These are phyloP conservation scores for Ictalurus punctatus DNA, from an alignment of 2,113 vertebrate species.

Conservation along the genomic window DNA sequence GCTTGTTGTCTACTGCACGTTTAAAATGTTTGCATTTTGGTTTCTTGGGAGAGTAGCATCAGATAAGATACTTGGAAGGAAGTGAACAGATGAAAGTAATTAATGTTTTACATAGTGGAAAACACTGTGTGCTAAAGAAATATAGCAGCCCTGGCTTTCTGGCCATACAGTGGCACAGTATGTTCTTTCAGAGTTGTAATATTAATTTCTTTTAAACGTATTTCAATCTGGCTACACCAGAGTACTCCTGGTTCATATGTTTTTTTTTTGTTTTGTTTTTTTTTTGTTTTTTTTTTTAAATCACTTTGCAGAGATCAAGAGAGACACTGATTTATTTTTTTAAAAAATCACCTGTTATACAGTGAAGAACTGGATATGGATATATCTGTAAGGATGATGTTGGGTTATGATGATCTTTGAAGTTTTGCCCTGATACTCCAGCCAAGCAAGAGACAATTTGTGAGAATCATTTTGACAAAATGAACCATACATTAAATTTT, in stretches of 20 bases:
- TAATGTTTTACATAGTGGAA: slow-evolving; percentile 33
- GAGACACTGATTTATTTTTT: slow-evolving; percentile 10
- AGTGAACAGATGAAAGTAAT: slow-evolving; percentile 51
- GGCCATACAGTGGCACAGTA: neutral
- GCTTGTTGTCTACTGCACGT: slow-evolving; percentile 26
- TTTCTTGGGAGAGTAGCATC: slow-evolving; percentile 22
- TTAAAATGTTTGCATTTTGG: slow-evolving; percentile 18
- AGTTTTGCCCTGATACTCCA: slow-evolving; percentile 14
- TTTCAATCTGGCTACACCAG: neutral
- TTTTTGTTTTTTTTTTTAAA: neutral
- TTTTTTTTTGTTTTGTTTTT: neutral
- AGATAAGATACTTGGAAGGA: slow-evolving; percentile 42
- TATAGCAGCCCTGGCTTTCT: neutral
- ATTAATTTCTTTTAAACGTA: neutral
- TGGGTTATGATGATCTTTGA: neutral
- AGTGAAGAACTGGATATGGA: neutral
- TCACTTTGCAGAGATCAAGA: slow-evolving; percentile 4
- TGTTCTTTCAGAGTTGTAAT: slow-evolving; percentile 1
- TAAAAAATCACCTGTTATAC: slow-evolving; percentile 27
- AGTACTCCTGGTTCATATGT: neutral
- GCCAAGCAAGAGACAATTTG: slow-evolving; percentile 2
- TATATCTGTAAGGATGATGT: neutral
- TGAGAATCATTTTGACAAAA: neutral
- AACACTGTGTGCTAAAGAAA: slow-evolving; percentile 36
- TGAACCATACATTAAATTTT: neutral